Evolutionary conservation across 64 coral and sea anemone species (phyloP), one percentile per base, ranked within the genome.

Genomic region (Catalaphyllia jardinei): DNA sequence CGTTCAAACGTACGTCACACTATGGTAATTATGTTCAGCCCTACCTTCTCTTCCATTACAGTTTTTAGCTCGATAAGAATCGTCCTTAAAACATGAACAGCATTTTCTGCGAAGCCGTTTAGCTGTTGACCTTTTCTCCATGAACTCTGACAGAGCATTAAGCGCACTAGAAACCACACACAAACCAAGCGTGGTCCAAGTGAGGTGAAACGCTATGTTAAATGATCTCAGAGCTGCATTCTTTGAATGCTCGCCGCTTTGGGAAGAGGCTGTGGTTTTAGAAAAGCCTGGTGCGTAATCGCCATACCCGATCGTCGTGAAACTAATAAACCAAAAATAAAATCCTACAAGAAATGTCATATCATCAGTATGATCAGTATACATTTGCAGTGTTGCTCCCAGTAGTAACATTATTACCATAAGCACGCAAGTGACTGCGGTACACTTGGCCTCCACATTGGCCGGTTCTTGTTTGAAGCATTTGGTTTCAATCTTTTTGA

Each of bases 261-360:
- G 11, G 1, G 30, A 24, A 10, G 4, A 27, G 24, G 22, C 35
- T 15, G 20, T 10, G 33, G 0, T 29, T 63, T 38, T 14, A 83
- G 54, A 57, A 13, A 14, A 91, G n/a, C 85, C 88, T 18, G 83
- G 67, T 7, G 86, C 74, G 42, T 93, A 92, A 85, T 99, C 97
- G 0, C 97, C 97, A 61, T 99, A 99, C 4, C 97, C 97, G 0
- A 99, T 28, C 2, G 97, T 99, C 49, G 97, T 93, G 81, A 99
- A 88, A 7, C 91, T 99, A 55, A 99, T 77, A 0, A 99, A 60
- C 27, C 97, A 92, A 73, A 61, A 92, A 30, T 92, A 92, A 55
- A 86, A 39, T 10, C 72, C 90, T 4, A 65, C 90, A 17, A 92
- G 80, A 62, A 77, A 92, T 12, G 73, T 35, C 90, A 81, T 78